phyloP scores from a whole-genome alignment of 1,140 invertebrate species.

The Anoplolepis gracilipes region DNA sequence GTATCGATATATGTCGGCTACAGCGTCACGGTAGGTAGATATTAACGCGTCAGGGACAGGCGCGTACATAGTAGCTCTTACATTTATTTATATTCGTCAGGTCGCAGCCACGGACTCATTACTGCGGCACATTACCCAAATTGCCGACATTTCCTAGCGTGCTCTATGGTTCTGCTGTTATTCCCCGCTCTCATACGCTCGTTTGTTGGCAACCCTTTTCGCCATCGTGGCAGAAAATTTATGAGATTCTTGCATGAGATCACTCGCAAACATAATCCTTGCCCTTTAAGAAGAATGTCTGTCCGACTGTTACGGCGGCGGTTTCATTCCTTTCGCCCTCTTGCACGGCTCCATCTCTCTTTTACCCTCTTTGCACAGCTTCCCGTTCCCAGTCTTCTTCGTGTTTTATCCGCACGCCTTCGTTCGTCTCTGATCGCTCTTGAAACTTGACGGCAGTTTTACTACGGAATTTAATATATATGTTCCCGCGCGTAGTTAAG shows the following conservation, averaged over 20 bases:
- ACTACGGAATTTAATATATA: conserved; percentile 40
- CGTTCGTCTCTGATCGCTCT: conserved; percentile 21
- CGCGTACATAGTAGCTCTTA: conserved; percentile 12
- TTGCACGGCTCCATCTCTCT: conserved; percentile 33
- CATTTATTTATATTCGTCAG: conserved; percentile 43
- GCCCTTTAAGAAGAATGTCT: conserved; percentile 65
- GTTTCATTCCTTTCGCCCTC: conserved; percentile 18
- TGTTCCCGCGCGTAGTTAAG: conserved; percentile 1
- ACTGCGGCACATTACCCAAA: conserved; percentile 74
- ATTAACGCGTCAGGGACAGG: conserved; percentile 15
- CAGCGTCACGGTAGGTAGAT: not conserved
- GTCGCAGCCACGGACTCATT: conserved; percentile 65
- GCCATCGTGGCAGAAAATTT: conserved; percentile 72
- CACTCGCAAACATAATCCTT: conserved; percentile 72
- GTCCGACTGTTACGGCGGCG: conserved; percentile 17
- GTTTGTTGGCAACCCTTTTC: conserved; percentile 77
- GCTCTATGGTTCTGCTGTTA: not conserved
- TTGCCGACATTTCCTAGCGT: conserved; percentile 71
- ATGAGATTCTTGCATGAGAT: conserved; percentile 76
- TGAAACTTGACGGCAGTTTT: conserved; percentile 44
- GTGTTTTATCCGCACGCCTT: conserved; percentile 8
- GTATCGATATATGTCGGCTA: conserved; percentile 23
- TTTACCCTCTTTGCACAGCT: not conserved
- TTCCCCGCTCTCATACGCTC: conserved; percentile 45
- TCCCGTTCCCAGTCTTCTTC: not conserved